Evolutionary conservation across 2,113 vertebrate genomes (phyloP).

Genomic region (Aix galericulata): DNA sequence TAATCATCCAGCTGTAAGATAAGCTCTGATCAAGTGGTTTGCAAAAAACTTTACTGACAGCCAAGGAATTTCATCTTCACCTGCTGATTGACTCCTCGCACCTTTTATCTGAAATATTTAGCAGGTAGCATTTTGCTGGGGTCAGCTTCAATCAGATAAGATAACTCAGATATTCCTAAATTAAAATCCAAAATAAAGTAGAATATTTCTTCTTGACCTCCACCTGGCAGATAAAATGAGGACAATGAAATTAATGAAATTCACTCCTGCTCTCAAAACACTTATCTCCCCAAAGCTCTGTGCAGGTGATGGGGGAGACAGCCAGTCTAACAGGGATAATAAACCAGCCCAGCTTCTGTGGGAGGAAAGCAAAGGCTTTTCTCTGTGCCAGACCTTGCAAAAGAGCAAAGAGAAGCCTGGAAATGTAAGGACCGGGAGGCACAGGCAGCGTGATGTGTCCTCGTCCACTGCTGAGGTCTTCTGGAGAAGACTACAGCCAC

Average conservation of each 20-base stretch:
- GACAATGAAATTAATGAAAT: background rate
- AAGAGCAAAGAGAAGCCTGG: background rate
- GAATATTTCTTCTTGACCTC: background rate
- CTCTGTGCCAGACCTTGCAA: background rate
- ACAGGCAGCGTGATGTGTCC: background rate
- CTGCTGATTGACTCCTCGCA: background rate
- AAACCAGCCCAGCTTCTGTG: background rate
- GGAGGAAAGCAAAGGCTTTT: background rate
- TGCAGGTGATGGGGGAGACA: background rate
- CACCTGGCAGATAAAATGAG: background rate
- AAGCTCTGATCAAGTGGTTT: background rate
- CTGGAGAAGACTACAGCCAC: background rate
- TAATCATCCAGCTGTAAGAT: background rate
- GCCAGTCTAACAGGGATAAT: background rate
- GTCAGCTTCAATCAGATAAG: background rate
- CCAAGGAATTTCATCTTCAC: background rate
- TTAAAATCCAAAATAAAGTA: conserved; percentile 6
- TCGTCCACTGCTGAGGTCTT: background rate
- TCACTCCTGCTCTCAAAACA: background rate
- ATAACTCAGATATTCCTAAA: background rate
- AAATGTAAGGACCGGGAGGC: background rate
- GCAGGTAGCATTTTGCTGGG: background rate
- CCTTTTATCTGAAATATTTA: background rate
- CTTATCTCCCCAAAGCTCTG: background rate
- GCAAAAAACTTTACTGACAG: background rate